phyloP scores from a whole-genome alignment of 1,140 invertebrate species.

The Zaprionus capensis region DNA sequence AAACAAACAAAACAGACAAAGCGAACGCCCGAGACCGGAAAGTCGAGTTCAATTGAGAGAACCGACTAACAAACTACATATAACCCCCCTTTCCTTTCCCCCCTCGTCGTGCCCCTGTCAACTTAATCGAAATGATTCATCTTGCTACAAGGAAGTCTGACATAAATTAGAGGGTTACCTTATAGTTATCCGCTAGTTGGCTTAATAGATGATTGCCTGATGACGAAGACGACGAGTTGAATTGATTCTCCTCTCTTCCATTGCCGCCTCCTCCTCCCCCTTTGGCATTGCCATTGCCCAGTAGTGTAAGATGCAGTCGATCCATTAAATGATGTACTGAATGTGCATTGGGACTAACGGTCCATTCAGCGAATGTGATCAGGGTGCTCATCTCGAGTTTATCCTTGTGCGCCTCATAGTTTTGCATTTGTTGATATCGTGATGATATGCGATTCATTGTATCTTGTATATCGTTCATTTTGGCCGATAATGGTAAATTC shows the following conservation, averaged over 20 bases:
- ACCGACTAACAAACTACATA: constrained; percentile 31
- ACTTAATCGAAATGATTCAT: constrained; percentile 38
- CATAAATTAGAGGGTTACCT: constrained; percentile 63
- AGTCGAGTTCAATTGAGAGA: constrained; percentile 52
- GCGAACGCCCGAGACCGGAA: constrained; percentile 38
- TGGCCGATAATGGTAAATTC: constrained; percentile 85
- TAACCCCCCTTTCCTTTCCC: background rate
- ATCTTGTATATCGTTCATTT: constrained; percentile 86
- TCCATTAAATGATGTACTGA: constrained; percentile 88
- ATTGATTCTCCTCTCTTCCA: constrained; percentile 44
- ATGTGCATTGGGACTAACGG: constrained; percentile 87
- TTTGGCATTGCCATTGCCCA: constrained; percentile 50
- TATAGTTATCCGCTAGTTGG: constrained; percentile 64
- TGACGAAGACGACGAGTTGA: constrained; percentile 43
- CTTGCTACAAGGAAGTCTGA: constrained; percentile 22
- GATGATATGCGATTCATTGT: constrained; percentile 86
- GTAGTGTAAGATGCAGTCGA: constrained; percentile 86
- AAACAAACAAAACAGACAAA: constrained; percentile 10
- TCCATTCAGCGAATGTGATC: constrained; percentile 88
- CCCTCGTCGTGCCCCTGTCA: background rate
- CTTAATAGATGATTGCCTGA: constrained; percentile 61
- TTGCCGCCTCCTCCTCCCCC: constrained; percentile 28
- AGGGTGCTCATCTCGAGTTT: constrained; percentile 88
- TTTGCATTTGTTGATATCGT: constrained; percentile 86
- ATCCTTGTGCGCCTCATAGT: constrained; percentile 85